Evolutionary conservation across 2,888 invertebrate species (phyloP), one percentile per base, ranked within the genome.

Genomic region (Hyposoter dolosus): DNA sequence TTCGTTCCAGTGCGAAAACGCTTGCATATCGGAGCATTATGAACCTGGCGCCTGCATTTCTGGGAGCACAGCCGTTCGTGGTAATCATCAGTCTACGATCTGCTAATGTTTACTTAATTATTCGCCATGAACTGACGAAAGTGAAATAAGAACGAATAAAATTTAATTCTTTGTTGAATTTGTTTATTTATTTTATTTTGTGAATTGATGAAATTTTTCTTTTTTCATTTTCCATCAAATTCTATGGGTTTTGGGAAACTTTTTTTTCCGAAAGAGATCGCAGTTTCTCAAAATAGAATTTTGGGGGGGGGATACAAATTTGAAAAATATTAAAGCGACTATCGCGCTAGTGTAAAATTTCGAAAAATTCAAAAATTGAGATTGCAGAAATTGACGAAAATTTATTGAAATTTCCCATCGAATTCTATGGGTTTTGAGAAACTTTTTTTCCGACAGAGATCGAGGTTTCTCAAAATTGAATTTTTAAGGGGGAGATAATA

Each of bases 381-480:
- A 23, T 23, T n/a, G 0, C 3, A 7, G 19, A 19, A 23, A n/a
- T 23, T 23, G 3, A 23, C 10, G 56, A 23, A 56, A 56, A 56
- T 53, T 9, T n/a, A 10, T 10, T 23, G 0, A 10, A 5, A 28
- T 28, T 60, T 60, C n/a, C 28, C 3, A 7, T 35, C 3, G 15
- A 65, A 65, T n/a, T 7, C n/a, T 12, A 10, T 60, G 17, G 10
- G 35, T 40, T 19, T 10, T 40, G 3, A 3, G 5, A 35, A 7
- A 66, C 12, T 23, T 68, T 43, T 45, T 15, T 45, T 23, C 45
- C 19, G 0, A 2, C 12, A 19, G 23, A 19, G 3, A 23, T 43
- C 12, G 12, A 56, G 60, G 23, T 74, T 56, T 74, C 19, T 15
- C 4, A 74, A 74, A 56, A 56, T 40, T 56, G 15, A 74, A 60